Conservation (phyloP, 92 coral and sea anemone genomes). For the Paragorgia papillata region DNA sequence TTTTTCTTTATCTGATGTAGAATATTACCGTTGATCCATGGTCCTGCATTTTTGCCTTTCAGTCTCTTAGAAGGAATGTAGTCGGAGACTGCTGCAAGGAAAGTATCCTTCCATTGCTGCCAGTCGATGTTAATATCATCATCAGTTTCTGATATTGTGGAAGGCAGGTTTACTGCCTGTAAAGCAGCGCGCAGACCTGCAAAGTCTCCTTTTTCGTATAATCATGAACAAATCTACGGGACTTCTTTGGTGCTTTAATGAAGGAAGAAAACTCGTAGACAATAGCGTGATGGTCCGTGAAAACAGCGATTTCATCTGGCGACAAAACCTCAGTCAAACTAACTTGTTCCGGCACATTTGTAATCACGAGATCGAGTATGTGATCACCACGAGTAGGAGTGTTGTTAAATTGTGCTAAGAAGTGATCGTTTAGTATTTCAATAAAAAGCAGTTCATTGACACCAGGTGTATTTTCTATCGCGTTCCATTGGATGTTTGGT, state of each 20-base stretch:
- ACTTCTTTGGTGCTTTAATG: not conserved
- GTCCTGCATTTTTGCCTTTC: constrained; percentile 50
- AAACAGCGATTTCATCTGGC: no score
- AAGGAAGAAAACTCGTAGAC: no score
- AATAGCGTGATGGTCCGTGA: no score
- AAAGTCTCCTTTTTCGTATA: not conserved
- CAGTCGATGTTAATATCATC: constrained; percentile 44
- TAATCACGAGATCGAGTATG: no score
- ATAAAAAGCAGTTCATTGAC: constrained; percentile 39
- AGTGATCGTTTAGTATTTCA: no score
- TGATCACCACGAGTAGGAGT: no score
- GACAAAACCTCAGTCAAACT: no score
- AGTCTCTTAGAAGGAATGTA: constrained; percentile 52
- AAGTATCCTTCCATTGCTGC: constrained; percentile 58
- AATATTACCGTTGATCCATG: constrained; percentile 58
- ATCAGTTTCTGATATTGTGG: not conserved
- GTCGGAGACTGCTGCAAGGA: constrained; percentile 60
- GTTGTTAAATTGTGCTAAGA: no score
- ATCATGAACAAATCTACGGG: not conserved
- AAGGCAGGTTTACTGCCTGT: no score
- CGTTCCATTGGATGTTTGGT: constrained; percentile 39
- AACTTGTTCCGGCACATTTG: no score
- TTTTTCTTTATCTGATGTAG: constrained; percentile 53
- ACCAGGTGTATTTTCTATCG: constrained; percentile 24
- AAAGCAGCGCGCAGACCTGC: no score